A percentile compares a stretch with the other conserved stretches of the same genome.
Evolutionary conservation across 92 coral and sea anemone species (phyloP).

Genomic region (Nematostella vectensis): DNA sequence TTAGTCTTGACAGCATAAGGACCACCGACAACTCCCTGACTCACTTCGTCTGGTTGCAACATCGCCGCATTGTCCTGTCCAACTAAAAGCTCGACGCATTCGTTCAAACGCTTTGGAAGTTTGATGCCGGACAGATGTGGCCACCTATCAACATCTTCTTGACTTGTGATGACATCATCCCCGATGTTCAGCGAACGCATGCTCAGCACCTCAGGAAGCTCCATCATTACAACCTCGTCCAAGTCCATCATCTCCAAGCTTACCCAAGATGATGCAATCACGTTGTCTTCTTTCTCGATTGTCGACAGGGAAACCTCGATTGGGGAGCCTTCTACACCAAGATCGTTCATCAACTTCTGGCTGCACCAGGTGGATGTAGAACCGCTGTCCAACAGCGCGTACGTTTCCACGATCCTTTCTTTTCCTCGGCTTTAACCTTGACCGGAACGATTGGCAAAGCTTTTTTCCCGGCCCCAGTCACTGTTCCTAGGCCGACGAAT

Average conservation of each 20-base stretch:
- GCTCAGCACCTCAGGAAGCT: conserved; percentile 34
- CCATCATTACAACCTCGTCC: conserved; percentile 31
- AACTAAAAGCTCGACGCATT: conserved; percentile 35
- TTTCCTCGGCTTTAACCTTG: conserved; percentile 36
- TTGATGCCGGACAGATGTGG: conserved; percentile 36
- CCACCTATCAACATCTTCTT: conserved; percentile 57
- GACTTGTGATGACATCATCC: conserved; percentile 20
- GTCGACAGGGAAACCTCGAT: conserved; percentile 35
- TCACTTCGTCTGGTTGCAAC: conserved; percentile 32
- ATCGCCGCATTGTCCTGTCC: conserved; percentile 48
- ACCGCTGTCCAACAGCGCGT: conserved; percentile 37
- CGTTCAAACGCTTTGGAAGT: conserved; percentile 19
- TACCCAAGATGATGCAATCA: conserved; percentile 14
- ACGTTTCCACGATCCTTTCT: conserved; percentile 15
- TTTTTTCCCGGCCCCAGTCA: conserved; percentile 16
- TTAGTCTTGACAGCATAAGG: conserved; percentile 44
- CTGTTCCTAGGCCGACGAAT: conserved; percentile 1
- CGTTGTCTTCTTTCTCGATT: conserved; percentile 33
- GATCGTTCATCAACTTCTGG: conserved; percentile 15
- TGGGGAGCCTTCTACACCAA: conserved; percentile 25
- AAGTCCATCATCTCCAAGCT: conserved; percentile 42
- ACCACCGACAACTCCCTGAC: conserved; percentile 12
- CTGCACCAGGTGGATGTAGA: conserved; percentile 54
- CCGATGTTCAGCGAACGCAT: conserved; percentile 23
- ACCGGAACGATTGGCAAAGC: conserved; percentile 47